These are phyloP conservation scores for Aphelocoma coerulescens DNA, from an alignment of 2,113 vertebrate species.

Conservation along the genomic window DNA sequence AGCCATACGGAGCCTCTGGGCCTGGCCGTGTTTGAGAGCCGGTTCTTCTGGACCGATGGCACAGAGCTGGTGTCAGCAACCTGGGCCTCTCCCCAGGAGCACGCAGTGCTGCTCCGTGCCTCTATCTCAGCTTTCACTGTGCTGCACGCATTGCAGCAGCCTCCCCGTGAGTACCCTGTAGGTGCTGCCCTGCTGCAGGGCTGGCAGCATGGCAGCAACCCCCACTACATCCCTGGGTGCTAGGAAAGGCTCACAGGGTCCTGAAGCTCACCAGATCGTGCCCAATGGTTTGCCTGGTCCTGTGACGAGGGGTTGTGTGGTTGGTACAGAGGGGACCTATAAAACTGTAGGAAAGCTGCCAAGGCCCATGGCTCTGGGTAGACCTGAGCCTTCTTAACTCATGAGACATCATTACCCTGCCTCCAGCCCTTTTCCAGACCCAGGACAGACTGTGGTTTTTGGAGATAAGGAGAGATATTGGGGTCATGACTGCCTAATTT, in stretches of 20 bases:
- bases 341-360: neutral
- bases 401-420: neutral
- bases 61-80: conserved; percentile 68
- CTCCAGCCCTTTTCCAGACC: neutral
- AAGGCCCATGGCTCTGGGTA: neutral
- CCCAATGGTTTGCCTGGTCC: neutral
- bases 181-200: neutral
- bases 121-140: conserved; percentile 64
- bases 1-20: conserved; percentile 48
- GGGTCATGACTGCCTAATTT: neutral
- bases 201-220: neutral
- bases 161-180: conserved; percentile 64
- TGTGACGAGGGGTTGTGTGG: rapidly evolving
- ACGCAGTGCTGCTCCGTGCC: conserved; percentile 59
- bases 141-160: conserved; percentile 80
- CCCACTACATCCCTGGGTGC: neutral
- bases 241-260: neutral
- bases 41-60: conserved; percentile 82
- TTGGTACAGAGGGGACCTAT: neutral
- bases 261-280: neutral
- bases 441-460: neutral
- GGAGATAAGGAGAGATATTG: neutral
- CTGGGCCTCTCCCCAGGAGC: conserved; percentile 50
- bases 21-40: conserved; percentile 78
- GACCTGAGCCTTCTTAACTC: neutral